Percentiles rank a stretch among this genome's conserved stretches.
phyloP scores from a whole-genome alignment of 2,888 invertebrate species.

The Patella pellucida region DNA sequence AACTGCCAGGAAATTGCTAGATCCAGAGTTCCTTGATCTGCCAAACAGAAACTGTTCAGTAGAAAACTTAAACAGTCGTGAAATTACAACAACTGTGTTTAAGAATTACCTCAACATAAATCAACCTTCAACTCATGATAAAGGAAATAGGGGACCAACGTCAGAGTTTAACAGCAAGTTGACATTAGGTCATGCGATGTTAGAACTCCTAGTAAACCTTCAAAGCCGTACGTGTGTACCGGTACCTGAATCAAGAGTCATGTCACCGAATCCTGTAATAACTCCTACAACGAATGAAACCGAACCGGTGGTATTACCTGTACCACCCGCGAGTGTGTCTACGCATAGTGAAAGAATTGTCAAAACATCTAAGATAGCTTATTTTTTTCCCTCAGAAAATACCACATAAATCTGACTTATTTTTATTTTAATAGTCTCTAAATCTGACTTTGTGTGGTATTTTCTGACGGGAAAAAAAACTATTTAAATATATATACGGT shows the following conservation, averaged over 20 bases:
- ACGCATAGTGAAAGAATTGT: not conserved
- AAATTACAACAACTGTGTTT: not conserved
- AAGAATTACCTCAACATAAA: not conserved
- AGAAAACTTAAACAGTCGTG: not conserved
- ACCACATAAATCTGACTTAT: no score
- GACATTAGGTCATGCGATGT: not conserved
- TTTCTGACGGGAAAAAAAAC: no score
- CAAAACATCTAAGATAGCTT: not conserved
- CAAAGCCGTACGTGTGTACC: not conserved
- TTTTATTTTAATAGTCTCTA: no score
- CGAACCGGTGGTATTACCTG: no score
- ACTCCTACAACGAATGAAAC: no score
- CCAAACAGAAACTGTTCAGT: not conserved
- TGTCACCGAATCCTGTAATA: no score
- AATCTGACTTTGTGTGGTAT: not conserved
- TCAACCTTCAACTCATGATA: no score
- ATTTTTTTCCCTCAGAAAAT: no score
- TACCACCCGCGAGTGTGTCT: not conserved
- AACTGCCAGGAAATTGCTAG: not conserved
- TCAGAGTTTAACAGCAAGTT: not conserved
- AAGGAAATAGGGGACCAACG: no score
- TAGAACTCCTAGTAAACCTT: not conserved
- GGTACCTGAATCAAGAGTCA: no score
- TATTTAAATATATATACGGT: no score
- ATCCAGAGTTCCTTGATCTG: not conserved